Evolutionary conservation across 2,113 vertebrate species (phyloP).

Genomic region (Ibidorhyncha struthersii): DNA sequence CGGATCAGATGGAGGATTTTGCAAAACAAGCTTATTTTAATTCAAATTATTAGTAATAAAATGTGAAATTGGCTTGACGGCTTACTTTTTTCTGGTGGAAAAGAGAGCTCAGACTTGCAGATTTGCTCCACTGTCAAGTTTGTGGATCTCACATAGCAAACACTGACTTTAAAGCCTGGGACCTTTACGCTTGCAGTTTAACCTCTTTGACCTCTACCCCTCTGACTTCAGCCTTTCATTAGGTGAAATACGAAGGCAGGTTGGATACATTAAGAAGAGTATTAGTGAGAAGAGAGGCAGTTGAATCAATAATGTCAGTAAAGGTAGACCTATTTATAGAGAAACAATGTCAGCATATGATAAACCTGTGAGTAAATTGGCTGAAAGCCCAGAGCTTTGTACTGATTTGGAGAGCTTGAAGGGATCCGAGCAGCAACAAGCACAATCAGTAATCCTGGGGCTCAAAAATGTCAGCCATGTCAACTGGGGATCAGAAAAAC

Average conservation of each 20-base stretch:
- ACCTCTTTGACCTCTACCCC: conserved; percentile 22
- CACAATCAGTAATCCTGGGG: not conserved
- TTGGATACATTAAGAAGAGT: conserved; percentile 47
- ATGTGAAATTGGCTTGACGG: not conserved
- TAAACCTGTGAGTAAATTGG: conserved; percentile 61
- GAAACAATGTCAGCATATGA: conserved; percentile 70
- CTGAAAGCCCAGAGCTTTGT: conserved; percentile 57
- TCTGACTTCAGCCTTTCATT: conserved; percentile 33
- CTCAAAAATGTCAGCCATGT: not conserved
- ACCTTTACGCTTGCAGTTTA: conserved; percentile 11
- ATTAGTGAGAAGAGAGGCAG: conserved; percentile 54
- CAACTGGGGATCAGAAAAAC: not conserved
- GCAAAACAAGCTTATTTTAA: not conserved
- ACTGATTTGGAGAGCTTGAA: conserved; percentile 1
- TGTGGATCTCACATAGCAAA: not conserved
- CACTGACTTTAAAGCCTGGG: not conserved
- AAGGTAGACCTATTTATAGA: conserved; percentile 65
- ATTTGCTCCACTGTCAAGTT: not conserved
- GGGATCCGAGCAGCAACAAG: not conserved
- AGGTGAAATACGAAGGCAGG: not conserved
- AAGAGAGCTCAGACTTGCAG: not conserved
- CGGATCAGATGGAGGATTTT: not conserved
- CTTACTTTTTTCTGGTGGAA: not conserved
- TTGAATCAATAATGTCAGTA: conserved; percentile 62
- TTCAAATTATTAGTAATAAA: not conserved